Conservation (phyloP, 1,140 invertebrate species). For the Neoseiulus cucumeris region DNA sequence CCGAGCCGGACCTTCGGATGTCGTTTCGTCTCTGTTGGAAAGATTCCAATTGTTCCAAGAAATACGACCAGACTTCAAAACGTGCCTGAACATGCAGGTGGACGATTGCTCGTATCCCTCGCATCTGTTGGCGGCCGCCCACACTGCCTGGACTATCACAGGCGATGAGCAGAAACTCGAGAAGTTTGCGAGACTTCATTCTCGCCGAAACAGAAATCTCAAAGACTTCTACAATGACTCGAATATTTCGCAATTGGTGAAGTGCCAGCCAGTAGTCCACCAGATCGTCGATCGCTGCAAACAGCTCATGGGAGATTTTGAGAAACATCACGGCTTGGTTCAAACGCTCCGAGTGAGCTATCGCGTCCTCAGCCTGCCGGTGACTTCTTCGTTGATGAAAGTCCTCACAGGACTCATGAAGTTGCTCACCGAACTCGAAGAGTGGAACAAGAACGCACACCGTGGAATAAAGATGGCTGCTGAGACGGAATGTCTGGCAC, state of each 20-base stretch:
- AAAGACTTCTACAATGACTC: constrained; percentile 66
- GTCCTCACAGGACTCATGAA: constrained; percentile 77
- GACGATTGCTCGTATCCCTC: not conserved
- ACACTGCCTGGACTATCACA: constrained; percentile 2
- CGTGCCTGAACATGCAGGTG: not conserved
- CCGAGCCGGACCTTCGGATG: not conserved
- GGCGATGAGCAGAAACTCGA: not conserved
- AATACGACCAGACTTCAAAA: not conserved
- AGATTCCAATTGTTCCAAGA: not conserved
- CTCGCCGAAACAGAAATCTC: constrained; percentile 10
- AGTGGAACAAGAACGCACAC: constrained; percentile 81
- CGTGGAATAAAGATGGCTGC: constrained; percentile 55
- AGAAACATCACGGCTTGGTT: constrained; percentile 61
- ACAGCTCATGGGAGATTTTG: constrained; percentile 58
- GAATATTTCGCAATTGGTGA: constrained; percentile 51
- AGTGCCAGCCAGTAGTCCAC: constrained; percentile 45
- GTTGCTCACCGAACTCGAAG: constrained; percentile 53
- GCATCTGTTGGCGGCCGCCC: not conserved
- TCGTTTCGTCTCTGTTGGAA: not conserved
- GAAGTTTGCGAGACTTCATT: not conserved
- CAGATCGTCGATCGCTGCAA: constrained; percentile 38
- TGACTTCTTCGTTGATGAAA: constrained; percentile 58
- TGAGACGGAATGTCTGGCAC: constrained; percentile 44
- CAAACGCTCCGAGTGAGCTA: constrained; percentile 45
- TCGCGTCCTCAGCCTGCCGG: constrained; percentile 52